These are phyloP conservation scores for Pseudochirops cupreus DNA, from an alignment of 2,797 vertebrate species.

Conservation along the genomic window DNA sequence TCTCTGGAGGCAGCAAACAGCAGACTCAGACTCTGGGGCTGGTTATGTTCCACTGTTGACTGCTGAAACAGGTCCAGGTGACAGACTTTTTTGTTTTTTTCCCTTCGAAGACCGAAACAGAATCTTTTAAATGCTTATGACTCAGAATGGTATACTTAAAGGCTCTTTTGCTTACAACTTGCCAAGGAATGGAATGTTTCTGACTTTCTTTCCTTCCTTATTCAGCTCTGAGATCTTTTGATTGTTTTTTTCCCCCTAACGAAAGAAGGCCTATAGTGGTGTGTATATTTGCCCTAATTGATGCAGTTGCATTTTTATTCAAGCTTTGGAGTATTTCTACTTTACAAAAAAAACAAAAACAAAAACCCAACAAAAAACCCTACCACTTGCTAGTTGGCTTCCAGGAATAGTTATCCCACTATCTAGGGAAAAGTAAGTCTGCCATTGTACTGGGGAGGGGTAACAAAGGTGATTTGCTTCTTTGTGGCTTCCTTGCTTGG, in stretches of 20 bases:
- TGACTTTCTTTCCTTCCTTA: background rate
- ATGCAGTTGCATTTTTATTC: background rate
- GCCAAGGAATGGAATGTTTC: background rate
- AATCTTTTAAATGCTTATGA: background rate
- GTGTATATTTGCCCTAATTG: background rate
- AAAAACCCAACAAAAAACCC: background rate
- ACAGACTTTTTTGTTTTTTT: background rate
- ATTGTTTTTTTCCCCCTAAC: background rate
- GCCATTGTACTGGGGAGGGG: background rate
- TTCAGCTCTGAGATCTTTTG: background rate
- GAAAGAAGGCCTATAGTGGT: background rate
- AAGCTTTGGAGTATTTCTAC: slow-evolving; percentile 18
- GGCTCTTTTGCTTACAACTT: background rate
- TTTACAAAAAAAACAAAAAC: background rate
- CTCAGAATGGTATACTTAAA: background rate
- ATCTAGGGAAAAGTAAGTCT: slow-evolving; percentile 1
- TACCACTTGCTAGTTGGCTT: background rate
- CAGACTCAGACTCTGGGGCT: background rate
- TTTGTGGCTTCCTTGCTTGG: slow-evolving; percentile 2
- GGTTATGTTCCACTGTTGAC: background rate
- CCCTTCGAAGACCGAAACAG: background rate
- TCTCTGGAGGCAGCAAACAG: background rate
- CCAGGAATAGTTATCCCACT: background rate
- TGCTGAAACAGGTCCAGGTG: background rate
- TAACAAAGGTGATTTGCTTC: background rate